Conservation (phyloP, 2,888 invertebrate genomes). For the Volucella inanis region DNA sequence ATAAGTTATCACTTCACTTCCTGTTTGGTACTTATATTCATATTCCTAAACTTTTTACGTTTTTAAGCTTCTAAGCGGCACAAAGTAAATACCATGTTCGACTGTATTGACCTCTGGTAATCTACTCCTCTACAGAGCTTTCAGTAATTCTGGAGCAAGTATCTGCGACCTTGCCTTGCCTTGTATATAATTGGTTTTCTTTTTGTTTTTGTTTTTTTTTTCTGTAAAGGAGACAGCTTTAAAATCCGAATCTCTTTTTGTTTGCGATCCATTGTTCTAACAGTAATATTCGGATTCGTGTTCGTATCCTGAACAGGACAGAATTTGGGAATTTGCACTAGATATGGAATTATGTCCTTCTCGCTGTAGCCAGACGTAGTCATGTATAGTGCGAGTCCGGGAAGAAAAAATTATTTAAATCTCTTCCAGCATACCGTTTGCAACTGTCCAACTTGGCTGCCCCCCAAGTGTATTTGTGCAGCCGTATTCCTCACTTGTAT, state of each 20-base stretch:
- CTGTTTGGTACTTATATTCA: too few species aligned
- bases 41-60: too few species aligned
- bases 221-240: background rate
- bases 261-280: slow-evolving; percentile 51
- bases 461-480: background rate
- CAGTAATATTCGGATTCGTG: slow-evolving; percentile 5
- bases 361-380: slow-evolving; percentile 7
- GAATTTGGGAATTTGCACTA: slow-evolving; percentile 50
- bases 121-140: too few species aligned
- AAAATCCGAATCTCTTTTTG: background rate
- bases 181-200: too few species aligned
- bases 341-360: slow-evolving; percentile 40
- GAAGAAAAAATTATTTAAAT: slow-evolving; percentile 61
- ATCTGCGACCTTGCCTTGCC: too few species aligned
- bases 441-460: slow-evolving; percentile 52
- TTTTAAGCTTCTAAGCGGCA: too few species aligned
- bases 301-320: background rate
- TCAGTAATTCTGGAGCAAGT: too few species aligned
- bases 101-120: too few species aligned
- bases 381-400: slow-evolving; percentile 8
- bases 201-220: too few species aligned
- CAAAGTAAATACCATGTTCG: too few species aligned
- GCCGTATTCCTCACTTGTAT: slow-evolving; percentile 3
- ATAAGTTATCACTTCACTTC: too few species aligned
- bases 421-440: slow-evolving; percentile 61